phyloP scores from a whole-genome alignment of 1,140 invertebrate genomes.

The Drosophila sp. region DNA sequence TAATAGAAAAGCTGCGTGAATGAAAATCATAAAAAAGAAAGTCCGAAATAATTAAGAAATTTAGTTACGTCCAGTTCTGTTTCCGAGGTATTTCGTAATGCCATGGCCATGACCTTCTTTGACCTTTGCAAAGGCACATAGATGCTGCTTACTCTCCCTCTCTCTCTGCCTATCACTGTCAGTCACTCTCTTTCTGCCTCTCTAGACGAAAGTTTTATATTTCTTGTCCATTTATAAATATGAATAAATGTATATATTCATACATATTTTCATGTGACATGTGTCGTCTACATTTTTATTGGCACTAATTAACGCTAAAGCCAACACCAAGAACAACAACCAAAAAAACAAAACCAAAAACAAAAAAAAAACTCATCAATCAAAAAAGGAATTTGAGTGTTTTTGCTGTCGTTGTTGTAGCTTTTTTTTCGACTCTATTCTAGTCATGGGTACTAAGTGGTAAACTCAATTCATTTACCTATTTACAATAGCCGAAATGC shows the following conservation, averaged over 20 bases:
- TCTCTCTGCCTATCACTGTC: constrained; percentile 15
- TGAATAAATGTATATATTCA: constrained; percentile 3
- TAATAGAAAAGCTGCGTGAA: constrained; percentile 47
- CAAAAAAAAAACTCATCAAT: constrained; percentile 58
- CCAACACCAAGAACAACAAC: constrained; percentile 19
- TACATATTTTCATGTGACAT: constrained; percentile 51
- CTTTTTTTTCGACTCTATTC: constrained; percentile 2
- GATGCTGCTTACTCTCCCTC: constrained; percentile 21
- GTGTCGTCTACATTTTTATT: constrained; percentile 68
- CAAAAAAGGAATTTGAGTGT: constrained; percentile 25
- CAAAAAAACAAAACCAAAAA: constrained; percentile 1
- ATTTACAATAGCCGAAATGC: constrained; percentile 56
- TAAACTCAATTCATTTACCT: constrained; percentile 37
- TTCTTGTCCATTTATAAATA: constrained; percentile 14
- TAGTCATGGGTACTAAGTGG: constrained; percentile 62
- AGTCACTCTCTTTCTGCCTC: neutral
- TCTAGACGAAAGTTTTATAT: constrained; percentile 9
- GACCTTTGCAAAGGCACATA: constrained; percentile 54
- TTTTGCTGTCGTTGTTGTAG: neutral
- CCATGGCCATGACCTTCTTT: constrained; percentile 57
- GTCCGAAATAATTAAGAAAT: constrained; percentile 25
- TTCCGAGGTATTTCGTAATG: constrained; percentile 16
- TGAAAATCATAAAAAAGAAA: constrained; percentile 31
- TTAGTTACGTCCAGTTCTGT: constrained; percentile 20
- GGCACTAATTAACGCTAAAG: constrained; percentile 59